phyloP scores from a whole-genome alignment of 2,888 invertebrate genomes.

The Aricia artaxerxes region DNA sequence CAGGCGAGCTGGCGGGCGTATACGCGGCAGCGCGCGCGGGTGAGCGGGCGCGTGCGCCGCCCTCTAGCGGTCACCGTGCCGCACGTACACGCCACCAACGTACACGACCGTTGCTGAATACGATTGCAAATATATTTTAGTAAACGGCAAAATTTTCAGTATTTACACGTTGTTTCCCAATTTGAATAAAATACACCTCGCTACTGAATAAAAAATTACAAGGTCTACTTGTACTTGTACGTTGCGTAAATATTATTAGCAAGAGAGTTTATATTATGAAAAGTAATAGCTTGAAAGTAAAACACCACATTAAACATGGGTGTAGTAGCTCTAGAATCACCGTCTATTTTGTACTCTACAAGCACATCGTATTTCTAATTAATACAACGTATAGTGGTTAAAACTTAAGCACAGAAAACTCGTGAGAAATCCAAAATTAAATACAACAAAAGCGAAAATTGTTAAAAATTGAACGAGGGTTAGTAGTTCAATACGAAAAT shows the following conservation, averaged over 20 bases:
- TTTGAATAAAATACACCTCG: too few species aligned
- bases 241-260: background rate
- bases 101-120: slow-evolving; percentile 64
- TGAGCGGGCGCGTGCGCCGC: slow-evolving; percentile 38
- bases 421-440: slow-evolving; percentile 6
- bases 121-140: background rate
- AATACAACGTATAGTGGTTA: background rate
- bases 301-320: background rate
- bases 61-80: slow-evolving; percentile 56
- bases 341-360: background rate
- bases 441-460: background rate
- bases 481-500: slow-evolving; percentile 10
- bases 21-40: slow-evolving; percentile 40
- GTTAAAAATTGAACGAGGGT: background rate
- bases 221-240: background rate
- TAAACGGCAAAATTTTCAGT: background rate
- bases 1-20: slow-evolving; percentile 37
- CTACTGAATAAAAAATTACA: background rate
- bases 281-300: background rate
- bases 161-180: background rate
- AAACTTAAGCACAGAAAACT: slow-evolving; percentile 6
- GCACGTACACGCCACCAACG: slow-evolving; percentile 64
- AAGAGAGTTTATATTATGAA: background rate
- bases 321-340: background rate
- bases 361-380: background rate